Percentiles rank a stretch among this genome's conserved stretches.
phyloP scores from a whole-genome alignment of 2,888 invertebrate genomes.

The Scaptodrosophila latifasciaeformis region DNA sequence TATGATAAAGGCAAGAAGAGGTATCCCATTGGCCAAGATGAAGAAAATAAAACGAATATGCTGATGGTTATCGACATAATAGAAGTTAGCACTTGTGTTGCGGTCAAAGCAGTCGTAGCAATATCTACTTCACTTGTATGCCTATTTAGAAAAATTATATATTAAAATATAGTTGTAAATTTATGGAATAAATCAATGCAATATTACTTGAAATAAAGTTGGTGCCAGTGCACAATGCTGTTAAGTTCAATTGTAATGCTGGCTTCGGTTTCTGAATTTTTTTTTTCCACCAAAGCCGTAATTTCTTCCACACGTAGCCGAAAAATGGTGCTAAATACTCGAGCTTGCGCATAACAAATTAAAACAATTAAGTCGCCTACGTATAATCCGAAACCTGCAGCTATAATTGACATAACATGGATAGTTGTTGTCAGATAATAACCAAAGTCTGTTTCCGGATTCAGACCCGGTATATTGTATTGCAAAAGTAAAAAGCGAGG shows the following conservation, averaged over 20 bases:
- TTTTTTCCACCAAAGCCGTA: not conserved
- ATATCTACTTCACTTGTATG: no score
- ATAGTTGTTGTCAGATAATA: slow-evolving; percentile 26
- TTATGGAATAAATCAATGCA: not conserved
- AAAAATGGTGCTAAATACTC: slow-evolving; percentile 29
- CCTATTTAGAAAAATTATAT: no score
- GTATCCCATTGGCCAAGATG: slow-evolving; percentile 28
- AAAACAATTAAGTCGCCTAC: slow-evolving; percentile 32
- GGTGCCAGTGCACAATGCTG: slow-evolving; percentile 35
- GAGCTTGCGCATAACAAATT: slow-evolving; percentile 23
- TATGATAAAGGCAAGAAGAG: slow-evolving; percentile 13
- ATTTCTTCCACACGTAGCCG: slow-evolving; percentile 27
- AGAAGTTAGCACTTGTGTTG: slow-evolving; percentile 26
- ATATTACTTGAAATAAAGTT: slow-evolving; percentile 25
- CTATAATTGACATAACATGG: slow-evolving; percentile 26
- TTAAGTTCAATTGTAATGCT: slow-evolving; percentile 5
- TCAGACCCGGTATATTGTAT: slow-evolving; percentile 30
- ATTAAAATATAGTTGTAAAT: no score
- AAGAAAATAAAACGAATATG: slow-evolving; percentile 21
- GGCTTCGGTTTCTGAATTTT: not conserved
- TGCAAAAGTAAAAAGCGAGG: slow-evolving; percentile 27
- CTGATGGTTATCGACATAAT: slow-evolving; percentile 8
- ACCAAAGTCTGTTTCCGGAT: slow-evolving; percentile 23
- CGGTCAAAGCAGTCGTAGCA: no score
- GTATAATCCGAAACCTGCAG: slow-evolving; percentile 35